These are phyloP conservation scores for Bradypodion pumilum DNA, from an alignment of 2,797 vertebrate genomes.

Conservation along the genomic window DNA sequence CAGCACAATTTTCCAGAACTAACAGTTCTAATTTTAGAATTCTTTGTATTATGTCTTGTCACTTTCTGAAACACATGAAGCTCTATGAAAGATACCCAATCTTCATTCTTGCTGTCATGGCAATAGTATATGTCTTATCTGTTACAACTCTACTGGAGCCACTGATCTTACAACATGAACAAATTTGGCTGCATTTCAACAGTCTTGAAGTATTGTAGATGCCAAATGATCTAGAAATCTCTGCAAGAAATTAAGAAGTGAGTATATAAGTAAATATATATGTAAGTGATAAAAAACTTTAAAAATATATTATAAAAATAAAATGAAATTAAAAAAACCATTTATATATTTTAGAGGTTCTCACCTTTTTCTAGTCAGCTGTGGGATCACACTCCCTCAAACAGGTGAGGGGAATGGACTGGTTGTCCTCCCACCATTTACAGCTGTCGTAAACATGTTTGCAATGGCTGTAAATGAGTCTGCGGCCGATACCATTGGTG, in stretches of 20 bases:
- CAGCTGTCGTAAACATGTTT: no score
- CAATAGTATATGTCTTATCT: conserved; percentile 16
- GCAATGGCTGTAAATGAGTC: no score
- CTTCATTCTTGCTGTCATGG: conserved; percentile 23
- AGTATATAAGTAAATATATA: no score
- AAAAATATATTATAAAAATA: no score
- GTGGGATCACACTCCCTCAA: no score
- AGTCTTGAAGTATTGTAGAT: not conserved
- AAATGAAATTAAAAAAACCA: not conserved
- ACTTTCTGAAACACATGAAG: conserved; percentile 32
- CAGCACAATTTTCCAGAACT: conserved; percentile 7
- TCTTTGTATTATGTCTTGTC: not conserved
- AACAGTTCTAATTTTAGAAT: not conserved
- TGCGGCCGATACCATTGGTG: no score
- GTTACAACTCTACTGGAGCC: conserved; percentile 1
- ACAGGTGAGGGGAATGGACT: no score
- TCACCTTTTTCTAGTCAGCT: no score
- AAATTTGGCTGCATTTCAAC: not conserved
- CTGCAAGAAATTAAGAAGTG: no score
- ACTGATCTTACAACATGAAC: not conserved
- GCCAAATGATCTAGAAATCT: not conserved
- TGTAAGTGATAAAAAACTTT: no score
- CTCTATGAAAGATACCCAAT: conserved; percentile 24
- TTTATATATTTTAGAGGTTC: not conserved
- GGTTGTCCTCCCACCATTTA: no score